These are phyloP conservation scores for Rhinolophus ferrumequinum DNA, from an alignment of 2,113 vertebrate genomes.

Conservation along the genomic window DNA sequence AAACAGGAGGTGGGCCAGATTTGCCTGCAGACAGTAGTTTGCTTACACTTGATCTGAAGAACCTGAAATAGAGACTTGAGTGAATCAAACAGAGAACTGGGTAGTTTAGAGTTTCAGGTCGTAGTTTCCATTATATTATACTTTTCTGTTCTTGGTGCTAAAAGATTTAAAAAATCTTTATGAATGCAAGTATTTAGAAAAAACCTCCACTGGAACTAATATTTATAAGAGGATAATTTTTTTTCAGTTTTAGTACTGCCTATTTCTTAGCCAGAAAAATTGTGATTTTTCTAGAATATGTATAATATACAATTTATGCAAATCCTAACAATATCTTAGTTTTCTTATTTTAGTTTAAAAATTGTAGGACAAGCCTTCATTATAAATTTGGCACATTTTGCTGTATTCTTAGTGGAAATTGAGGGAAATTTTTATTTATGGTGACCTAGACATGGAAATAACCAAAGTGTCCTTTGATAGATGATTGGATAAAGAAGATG, in stretches of 20 bases:
- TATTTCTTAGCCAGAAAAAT: background rate
- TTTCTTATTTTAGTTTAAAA: background rate
- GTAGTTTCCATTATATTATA: background rate
- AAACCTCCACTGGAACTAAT: background rate
- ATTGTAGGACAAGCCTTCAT: background rate
- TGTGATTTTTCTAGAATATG: background rate
- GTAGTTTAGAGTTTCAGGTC: background rate
- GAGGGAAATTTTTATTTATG: no score
- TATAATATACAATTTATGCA: background rate
- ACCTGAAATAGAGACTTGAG: background rate
- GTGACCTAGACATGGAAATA: no score
- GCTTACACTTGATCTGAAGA: background rate
- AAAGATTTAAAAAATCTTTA: background rate
- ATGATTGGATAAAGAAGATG: no score
- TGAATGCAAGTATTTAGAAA: background rate
- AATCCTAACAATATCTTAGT: background rate
- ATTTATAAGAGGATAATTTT: background rate
- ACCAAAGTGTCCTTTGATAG: no score
- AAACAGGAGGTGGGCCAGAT: background rate
- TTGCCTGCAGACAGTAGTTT: background rate
- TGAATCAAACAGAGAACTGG: background rate
- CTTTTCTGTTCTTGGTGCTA: background rate
- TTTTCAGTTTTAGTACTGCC: background rate
- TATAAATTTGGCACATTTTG: background rate
- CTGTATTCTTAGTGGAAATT: background rate